These are phyloP conservation scores for Chrysopa pallens DNA, from an alignment of 1,140 invertebrate genomes.

Conservation along the genomic window DNA sequence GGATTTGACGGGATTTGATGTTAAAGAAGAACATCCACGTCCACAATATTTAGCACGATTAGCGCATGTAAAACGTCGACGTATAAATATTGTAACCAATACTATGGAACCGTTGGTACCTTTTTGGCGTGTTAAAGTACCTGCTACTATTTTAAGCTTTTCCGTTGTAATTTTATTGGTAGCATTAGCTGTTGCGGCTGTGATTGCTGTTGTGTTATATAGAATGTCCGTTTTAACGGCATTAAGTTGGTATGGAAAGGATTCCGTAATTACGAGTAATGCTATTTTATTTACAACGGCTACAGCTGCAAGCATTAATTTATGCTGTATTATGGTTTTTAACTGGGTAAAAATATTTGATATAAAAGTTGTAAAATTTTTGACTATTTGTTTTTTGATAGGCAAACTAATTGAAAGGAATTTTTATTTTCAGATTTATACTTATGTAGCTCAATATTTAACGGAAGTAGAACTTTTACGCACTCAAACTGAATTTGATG, in stretches of 20 bases:
- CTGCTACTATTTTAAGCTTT: slow-evolving; percentile 66
- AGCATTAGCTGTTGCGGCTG: slow-evolving; percentile 62
- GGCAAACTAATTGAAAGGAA: neutral
- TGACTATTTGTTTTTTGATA: neutral
- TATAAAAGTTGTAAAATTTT: slow-evolving; percentile 1
- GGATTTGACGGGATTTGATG: slow-evolving; percentile 76
- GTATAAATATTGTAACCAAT: slow-evolving; percentile 57
- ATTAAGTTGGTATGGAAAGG: slow-evolving; percentile 31
- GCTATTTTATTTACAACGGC: slow-evolving; percentile 64
- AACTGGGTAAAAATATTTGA: slow-evolving; percentile 48
- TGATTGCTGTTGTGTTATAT: slow-evolving; percentile 82
- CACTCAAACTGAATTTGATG: slow-evolving; percentile 96
- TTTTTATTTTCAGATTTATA: slow-evolving; percentile 50
- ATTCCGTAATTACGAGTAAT: slow-evolving; percentile 45
- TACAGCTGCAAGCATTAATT: slow-evolving; percentile 73
- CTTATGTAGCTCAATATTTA: slow-evolving; percentile 72
- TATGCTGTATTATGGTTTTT: slow-evolving; percentile 69
- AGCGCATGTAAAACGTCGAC: slow-evolving; percentile 47
- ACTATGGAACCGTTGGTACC: slow-evolving; percentile 64
- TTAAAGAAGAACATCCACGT: slow-evolving; percentile 72
- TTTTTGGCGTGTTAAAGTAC: slow-evolving; percentile 73
- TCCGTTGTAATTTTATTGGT: slow-evolving; percentile 67
- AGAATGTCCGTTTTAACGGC: slow-evolving; percentile 72
- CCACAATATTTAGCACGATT: slow-evolving; percentile 59
- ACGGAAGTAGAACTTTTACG: slow-evolving; percentile 87